phyloP scores from a whole-genome alignment of 2,888 invertebrate genomes.

The Ophonus ardosiacus region DNA sequence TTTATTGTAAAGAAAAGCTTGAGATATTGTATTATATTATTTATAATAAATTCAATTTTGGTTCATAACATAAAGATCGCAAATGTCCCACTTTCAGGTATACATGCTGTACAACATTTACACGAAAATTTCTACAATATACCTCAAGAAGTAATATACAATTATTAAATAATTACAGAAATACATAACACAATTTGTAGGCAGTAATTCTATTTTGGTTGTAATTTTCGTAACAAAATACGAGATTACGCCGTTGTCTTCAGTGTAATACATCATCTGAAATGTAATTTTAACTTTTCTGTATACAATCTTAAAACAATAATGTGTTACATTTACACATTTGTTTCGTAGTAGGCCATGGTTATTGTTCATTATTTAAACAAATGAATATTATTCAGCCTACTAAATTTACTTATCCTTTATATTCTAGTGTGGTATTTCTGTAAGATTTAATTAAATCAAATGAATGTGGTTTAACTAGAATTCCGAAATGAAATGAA shows the following conservation, averaged over 20 bases:
- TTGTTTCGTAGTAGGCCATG: neutral
- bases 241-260: neutral
- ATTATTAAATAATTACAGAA: neutral
- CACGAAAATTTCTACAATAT: too few species aligned
- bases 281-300: constrained; percentile 48
- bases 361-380: constrained; percentile 14
- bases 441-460: constrained; percentile 18
- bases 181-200: neutral
- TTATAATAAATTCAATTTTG: too few species aligned
- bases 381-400: constrained; percentile 17
- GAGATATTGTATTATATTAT: too few species aligned
- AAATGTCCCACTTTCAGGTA: too few species aligned
- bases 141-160: neutral
- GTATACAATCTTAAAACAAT: neutral
- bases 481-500: neutral
- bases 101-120: too few species aligned
- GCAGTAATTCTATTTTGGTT: neutral
- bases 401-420: constrained; percentile 15
- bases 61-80: too few species aligned
- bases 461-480: neutral
- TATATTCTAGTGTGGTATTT: neutral
- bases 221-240: neutral
- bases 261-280: constrained; percentile 15
- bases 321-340: neutral
- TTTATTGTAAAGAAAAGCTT: too few species aligned